Percentiles rank a stretch among this genome's conserved stretches.
These are phyloP conservation scores for Drosophila pseudotalamancana DNA, from an alignment of 2,888 invertebrate species.

Conservation along the genomic window DNA sequence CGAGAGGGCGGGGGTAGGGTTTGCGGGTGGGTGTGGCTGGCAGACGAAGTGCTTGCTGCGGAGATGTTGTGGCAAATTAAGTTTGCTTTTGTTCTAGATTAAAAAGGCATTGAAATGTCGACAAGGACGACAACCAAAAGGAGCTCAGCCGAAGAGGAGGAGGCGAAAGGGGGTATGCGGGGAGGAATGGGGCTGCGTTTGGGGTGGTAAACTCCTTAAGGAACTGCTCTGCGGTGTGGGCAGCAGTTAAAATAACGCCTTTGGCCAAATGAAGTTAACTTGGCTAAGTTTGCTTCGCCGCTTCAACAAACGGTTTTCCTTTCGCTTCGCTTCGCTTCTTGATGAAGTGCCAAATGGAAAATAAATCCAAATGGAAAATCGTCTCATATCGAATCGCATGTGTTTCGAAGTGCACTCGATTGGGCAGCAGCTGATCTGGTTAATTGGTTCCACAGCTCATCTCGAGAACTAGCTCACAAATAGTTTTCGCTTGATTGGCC, in stretches of 20 bases:
- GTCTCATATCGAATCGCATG: too few species aligned
- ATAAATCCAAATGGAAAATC: not conserved
- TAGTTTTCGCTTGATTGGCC: not conserved
- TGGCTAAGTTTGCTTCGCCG: slow-evolving; percentile 68
- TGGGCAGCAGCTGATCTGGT: slow-evolving; percentile 8
- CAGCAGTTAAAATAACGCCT: slow-evolving; percentile 71
- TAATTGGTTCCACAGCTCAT: slow-evolving; percentile 1
- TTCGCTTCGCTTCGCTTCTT: slow-evolving; percentile 29
- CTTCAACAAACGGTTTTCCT: slow-evolving; percentile 12
- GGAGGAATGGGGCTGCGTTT: not conserved
- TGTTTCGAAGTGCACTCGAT: slow-evolving; percentile 4
- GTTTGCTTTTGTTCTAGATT: slow-evolving; percentile 81
- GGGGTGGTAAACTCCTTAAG: not conserved
- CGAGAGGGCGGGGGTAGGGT: not conserved
- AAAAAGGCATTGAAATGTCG: slow-evolving; percentile 78
- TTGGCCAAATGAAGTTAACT: slow-evolving; percentile 73
- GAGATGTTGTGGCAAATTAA: slow-evolving; percentile 80
- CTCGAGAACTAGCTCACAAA: not conserved
- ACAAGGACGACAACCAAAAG: slow-evolving; percentile 21
- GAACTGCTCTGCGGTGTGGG: slow-evolving; percentile 26
- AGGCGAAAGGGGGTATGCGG: not conserved
- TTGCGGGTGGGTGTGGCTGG: not conserved
- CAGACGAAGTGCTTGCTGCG: slow-evolving; percentile 38
- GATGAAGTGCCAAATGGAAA: slow-evolving; percentile 45
- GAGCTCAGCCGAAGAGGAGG: not conserved